These are phyloP conservation scores for Limnothrissa miodon DNA, from an alignment of 2,113 vertebrate species.

Conservation along the genomic window DNA sequence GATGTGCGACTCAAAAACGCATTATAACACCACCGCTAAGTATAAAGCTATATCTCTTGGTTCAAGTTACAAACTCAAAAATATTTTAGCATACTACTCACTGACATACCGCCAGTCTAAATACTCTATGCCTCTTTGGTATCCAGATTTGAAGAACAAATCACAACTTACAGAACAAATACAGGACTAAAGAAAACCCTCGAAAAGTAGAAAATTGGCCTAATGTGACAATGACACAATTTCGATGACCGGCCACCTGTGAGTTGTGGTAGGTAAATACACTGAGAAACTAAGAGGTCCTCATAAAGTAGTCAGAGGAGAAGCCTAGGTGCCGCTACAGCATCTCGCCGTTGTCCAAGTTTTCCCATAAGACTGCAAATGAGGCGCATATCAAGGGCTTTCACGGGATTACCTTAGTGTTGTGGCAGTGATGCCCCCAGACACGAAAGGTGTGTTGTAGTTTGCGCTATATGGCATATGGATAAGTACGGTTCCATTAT, in stretches of 20 bases:
- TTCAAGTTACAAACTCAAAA: neutral
- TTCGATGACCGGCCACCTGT: neutral
- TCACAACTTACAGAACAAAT: neutral
- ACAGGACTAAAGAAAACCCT: neutral
- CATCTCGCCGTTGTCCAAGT: neutral
- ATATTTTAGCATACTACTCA: neutral
- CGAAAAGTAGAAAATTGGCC: neutral
- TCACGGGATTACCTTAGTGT: conserved; percentile 59
- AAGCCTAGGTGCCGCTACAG: neutral
- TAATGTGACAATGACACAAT: neutral
- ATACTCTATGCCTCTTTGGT: neutral
- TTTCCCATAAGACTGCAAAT: conserved; percentile 38
- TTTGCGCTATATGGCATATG: neutral
- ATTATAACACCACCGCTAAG: neutral
- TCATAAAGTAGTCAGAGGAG: neutral
- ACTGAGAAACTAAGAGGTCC: neutral
- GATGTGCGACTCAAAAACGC: neutral
- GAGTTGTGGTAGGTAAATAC: neutral
- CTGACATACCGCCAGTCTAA: neutral
- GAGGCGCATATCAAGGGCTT: conserved; percentile 61
- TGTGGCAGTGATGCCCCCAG: conserved; percentile 51
- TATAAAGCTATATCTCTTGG: neutral
- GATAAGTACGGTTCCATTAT: neutral
- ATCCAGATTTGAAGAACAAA: neutral
- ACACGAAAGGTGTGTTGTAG: conserved; percentile 26